Evolutionary conservation across 1,140 invertebrate species (phyloP).

Genomic region (Pseudomyrmex dendroicus): DNA sequence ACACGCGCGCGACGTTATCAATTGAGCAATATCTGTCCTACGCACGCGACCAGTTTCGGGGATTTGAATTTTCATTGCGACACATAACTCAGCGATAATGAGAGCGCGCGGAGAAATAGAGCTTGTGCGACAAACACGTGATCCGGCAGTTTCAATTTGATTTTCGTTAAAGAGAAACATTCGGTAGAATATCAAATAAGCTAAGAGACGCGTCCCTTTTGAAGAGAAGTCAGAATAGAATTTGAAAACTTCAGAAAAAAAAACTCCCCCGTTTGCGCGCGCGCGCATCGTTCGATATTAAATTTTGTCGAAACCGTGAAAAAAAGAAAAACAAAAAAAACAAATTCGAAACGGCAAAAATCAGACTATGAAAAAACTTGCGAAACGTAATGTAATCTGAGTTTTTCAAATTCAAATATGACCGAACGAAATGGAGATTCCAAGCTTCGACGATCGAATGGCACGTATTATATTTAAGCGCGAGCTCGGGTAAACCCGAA

Average conservation of each 20-base stretch:
- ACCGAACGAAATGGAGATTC: slow-evolving; percentile 20
- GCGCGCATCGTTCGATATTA: background rate
- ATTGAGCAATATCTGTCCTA: slow-evolving; percentile 33
- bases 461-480: slow-evolving; percentile 21
- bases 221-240: too few species aligned
- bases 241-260: background rate
- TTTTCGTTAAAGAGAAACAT: background rate
- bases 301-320: too few species aligned
- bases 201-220: background rate
- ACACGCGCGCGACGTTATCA: background rate
- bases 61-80: slow-evolving; percentile 40
- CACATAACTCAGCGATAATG: slow-evolving; percentile 25
- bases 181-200: background rate
- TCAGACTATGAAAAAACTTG: too few species aligned
- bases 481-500: background rate
- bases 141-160: background rate
- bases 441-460: background rate
- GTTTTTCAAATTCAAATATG: slow-evolving; percentile 22
- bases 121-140: background rate
- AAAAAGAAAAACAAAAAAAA: too few species aligned
- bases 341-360: too few species aligned
- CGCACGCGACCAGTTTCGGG: slow-evolving; percentile 14
- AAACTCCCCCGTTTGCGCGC: background rate
- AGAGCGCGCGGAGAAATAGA: background rate
- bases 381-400: background rate